phyloP scores from a whole-genome alignment of 30 jellyfish, hydroid and myxozoan species.

The Morbakka virulenta region DNA sequence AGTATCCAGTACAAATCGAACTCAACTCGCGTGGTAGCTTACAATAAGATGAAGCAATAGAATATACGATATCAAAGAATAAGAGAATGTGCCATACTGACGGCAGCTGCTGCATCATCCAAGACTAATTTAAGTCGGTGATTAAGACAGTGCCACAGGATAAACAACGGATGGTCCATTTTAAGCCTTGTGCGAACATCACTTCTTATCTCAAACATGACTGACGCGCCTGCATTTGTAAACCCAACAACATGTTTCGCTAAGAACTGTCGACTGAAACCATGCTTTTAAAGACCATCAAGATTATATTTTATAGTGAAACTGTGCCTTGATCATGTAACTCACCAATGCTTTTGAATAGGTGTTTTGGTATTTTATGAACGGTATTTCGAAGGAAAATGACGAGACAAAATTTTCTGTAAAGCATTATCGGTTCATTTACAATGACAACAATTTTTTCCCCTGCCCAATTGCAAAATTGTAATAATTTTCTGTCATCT shows the following conservation, averaged over 20 bases:
- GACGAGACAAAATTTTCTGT: conserved; percentile 9
- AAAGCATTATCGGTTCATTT: conserved; percentile 7
- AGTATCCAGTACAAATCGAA: no score
- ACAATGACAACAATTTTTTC: conserved; percentile 15
- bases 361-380: no score
- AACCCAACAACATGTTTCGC: conserved; percentile 41
- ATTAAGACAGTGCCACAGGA: conserved; percentile 35
- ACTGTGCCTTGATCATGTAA: conserved; percentile 5
- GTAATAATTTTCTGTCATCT: conserved; percentile 3
- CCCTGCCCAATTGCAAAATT: not conserved
- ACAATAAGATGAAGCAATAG: no score
- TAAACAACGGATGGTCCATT: conserved; percentile 23
- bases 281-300: conserved; percentile 12
- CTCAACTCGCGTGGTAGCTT: no score
- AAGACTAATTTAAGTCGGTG: conserved; percentile 9
- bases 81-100: no score
- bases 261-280: conserved; percentile 3
- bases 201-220: conserved; percentile 22
- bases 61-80: no score
- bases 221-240: conserved; percentile 46
- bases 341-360: not conserved
- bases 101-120: conserved; percentile 14
- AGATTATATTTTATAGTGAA: not conserved
- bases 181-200: conserved; percentile 28
- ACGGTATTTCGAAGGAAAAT: conserved; percentile 6